Evolutionary conservation across 2,888 invertebrate species (phyloP), one percentile per base, ranked within the genome.

Genomic region (Erynnis tages): DNA sequence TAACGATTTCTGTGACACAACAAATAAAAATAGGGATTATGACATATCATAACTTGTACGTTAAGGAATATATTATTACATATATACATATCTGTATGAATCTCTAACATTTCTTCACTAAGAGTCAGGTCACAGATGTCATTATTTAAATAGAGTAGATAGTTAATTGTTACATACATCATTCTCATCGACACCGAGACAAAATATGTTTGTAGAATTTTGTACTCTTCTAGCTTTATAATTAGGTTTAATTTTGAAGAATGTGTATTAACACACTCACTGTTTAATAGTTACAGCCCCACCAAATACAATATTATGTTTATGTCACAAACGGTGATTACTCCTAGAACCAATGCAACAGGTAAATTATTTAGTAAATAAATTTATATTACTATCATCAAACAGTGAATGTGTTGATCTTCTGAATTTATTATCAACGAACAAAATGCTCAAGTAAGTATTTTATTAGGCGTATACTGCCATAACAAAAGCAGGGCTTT

Each of bases 361-460:
- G 19, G 35, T 43, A 43, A 29, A 16, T 27, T 14, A n/a, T 14
- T 30, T 27, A 7, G 21, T 23, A 16, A 30, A 14, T 32, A 35
- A 16, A 3, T 29, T 29, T 30, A 25, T 47, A 35, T 48, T 41
- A 13, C n/a, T n/a, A n/a, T 44, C 10, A 19, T 54, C 54, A 83
- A 89, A 89, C 89, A 88, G 89, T 89, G 89, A 85, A 69, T 89
- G 88, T 89, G 89, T 88, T 89, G 89, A 89, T 86, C 74, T 81
- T 79, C 77, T 70, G 68, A 78, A 68, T 73, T 77, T 74, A 67
- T 69, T 58, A 70, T 73, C 75, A 76, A 79, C 76, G 78, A 81
- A 79, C 63, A 72, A 79, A 82, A 80, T 88, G 89, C 89, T 89
- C 89, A 89, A 87, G 71, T 84, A 82, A 76, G 34, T 49, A 43